phyloP scores from a whole-genome alignment of 2,888 invertebrate species.

The Fabriciana adippe region DNA sequence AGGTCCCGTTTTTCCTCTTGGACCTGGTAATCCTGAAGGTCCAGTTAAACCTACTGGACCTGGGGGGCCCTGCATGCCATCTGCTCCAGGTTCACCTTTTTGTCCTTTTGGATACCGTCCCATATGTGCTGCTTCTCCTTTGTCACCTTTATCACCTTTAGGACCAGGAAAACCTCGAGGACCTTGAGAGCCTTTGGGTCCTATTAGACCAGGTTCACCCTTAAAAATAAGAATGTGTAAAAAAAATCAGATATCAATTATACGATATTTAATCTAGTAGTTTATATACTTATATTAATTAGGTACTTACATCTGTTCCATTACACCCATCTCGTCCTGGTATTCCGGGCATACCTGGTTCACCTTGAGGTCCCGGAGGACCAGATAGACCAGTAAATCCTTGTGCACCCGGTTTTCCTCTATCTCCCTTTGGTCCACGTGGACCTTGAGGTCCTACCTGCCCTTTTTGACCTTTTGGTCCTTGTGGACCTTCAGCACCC shows the following conservation, averaged over 20 bases:
- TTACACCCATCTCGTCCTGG: conserved; percentile 97
- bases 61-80: conserved; percentile 86
- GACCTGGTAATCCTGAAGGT: conserved; percentile 81
- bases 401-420: conserved; percentile 92
- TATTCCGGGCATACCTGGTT: conserved; percentile 87
- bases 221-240: conserved; percentile 49
- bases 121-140: conserved; percentile 90
- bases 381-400: conserved; percentile 86
- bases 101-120: conserved; percentile 89
- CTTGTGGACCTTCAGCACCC: conserved; percentile 92
- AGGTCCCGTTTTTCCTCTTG: conserved; percentile 84
- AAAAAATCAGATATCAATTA: not conserved
- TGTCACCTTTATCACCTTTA: conserved; percentile 87
- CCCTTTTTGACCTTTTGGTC: conserved; percentile 94
- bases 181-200: conserved; percentile 87
- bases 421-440: conserved; percentile 91
- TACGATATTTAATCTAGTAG: not conserved
- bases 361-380: conserved; percentile 86
- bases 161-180: conserved; percentile 88
- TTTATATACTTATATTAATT: not conserved
- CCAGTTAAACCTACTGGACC: conserved; percentile 86
- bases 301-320: conserved; percentile 91
- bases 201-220: conserved; percentile 89
- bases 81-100: conserved; percentile 91
- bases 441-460: conserved; percentile 91